phyloP scores from a whole-genome alignment of 2,888 invertebrate genomes.

The Aphodius sticticus region DNA sequence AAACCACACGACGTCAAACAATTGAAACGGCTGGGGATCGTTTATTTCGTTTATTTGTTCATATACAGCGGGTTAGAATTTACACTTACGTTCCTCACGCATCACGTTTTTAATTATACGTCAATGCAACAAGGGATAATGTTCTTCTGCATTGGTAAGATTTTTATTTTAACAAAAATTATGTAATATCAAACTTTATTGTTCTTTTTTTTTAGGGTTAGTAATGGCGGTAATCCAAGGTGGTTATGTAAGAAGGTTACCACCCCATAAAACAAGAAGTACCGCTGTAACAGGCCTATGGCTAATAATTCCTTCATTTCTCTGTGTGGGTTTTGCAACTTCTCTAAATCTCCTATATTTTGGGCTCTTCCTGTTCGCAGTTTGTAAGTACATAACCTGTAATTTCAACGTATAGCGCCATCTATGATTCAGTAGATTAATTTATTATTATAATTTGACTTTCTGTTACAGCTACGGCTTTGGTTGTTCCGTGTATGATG shows the following conservation, averaged over 20 bases:
- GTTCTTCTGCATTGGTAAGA: slow-evolving; percentile 89
- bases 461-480: slow-evolving; percentile 73
- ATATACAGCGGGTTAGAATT: slow-evolving; percentile 97
- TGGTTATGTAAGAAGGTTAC: slow-evolving; percentile 83
- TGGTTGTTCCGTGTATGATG: slow-evolving; percentile 95
- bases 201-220: slow-evolving; percentile 61
- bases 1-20: slow-evolving; percentile 68
- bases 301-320: slow-evolving; percentile 86
- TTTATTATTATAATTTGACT: neutral
- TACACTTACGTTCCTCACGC: slow-evolving; percentile 95
- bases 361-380: slow-evolving; percentile 87
- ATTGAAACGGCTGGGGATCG: slow-evolving; percentile 73
- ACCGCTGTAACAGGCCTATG: slow-evolving; percentile 80
- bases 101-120: slow-evolving; percentile 87
- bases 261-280: slow-evolving; percentile 73
- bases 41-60: slow-evolving; percentile 92
- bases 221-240: slow-evolving; percentile 94
- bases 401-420: neutral
- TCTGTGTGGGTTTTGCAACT: slow-evolving; percentile 82
- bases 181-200: neutral
- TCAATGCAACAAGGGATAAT: slow-evolving; percentile 98
- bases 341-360: slow-evolving; percentile 71
- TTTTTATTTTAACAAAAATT: neutral
- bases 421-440: neutral
- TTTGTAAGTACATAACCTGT: slow-evolving; percentile 74